A percentile compares a stretch with the other conserved stretches of the same genome.
These are phyloP conservation scores for Callimorpha dominula DNA, from an alignment of 2,888 invertebrate species.

Conservation along the genomic window DNA sequence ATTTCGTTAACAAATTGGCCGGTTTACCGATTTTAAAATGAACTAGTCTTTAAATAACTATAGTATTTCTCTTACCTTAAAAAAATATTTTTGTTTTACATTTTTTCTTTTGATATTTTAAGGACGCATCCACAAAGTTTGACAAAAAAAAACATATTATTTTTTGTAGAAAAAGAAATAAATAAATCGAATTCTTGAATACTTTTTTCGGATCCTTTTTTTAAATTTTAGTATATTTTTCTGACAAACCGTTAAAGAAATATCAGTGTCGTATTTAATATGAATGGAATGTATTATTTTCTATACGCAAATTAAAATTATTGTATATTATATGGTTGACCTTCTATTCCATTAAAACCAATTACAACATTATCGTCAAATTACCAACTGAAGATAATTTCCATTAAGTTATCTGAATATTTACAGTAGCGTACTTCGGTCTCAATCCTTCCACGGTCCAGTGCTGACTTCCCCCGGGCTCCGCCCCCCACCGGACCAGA, in stretches of 20 bases:
- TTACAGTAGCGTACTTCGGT: constrained; percentile 86
- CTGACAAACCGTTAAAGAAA: background rate
- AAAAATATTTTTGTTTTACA: too few species aligned
- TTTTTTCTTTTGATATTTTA: too few species aligned
- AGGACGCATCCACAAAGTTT: too few species aligned
- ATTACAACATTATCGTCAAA: background rate
- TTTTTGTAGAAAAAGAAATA: background rate
- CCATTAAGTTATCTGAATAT: constrained; percentile 3
- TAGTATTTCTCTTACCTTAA: background rate
- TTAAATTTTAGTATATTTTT: background rate
- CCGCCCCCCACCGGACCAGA: constrained; percentile 70
- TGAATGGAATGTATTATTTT: background rate
- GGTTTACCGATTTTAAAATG: background rate
- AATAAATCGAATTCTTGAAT: background rate
- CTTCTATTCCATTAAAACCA: background rate
- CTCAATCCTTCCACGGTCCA: constrained; percentile 88
- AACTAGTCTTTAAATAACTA: too few species aligned
- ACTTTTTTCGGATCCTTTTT: background rate
- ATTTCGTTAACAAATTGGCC: background rate
- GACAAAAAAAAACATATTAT: background rate
- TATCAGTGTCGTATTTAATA: background rate
- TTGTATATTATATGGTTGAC: background rate
- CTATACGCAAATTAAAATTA: background rate
- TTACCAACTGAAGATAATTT: background rate
- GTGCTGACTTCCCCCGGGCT: constrained; percentile 73